phyloP scores from a whole-genome alignment of 2,797 vertebrate genomes.

The Dipus sagitta region DNA sequence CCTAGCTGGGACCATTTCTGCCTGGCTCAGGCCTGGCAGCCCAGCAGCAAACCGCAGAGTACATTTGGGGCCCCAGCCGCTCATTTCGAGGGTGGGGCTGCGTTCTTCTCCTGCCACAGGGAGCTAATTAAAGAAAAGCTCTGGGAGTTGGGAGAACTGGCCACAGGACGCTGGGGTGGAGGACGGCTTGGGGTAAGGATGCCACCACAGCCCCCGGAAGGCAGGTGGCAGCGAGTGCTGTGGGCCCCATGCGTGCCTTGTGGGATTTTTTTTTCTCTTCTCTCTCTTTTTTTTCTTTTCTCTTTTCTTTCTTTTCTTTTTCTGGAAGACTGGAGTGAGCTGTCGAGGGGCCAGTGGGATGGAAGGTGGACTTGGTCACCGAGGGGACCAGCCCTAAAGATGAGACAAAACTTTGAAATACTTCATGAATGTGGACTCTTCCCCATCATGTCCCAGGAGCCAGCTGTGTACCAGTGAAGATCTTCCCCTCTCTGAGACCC shows the following conservation, averaged over 20 bases:
- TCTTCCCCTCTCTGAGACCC: neutral
- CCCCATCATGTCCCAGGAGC: neutral
- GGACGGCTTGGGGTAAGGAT: conserved; percentile 1
- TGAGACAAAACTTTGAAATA: neutral
- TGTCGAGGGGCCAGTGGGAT: accelerated
- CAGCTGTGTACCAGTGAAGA: neutral
- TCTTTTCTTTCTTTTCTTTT: neutral
- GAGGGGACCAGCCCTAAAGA: neutral
- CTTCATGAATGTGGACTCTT: neutral
- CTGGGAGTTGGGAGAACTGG: conserved; percentile 46
- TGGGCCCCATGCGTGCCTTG: neutral
- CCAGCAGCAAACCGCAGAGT: conserved; percentile 79
- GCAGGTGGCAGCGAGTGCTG: conserved; percentile 42
- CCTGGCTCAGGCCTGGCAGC: conserved; percentile 72
- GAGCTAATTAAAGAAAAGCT: conserved; percentile 84
- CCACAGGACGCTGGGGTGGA: conserved; percentile 49
- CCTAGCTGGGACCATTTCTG: conserved; percentile 51
- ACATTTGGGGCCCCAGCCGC: conserved; percentile 80
- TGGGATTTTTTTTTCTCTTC: too few species aligned
- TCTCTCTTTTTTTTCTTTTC: too few species aligned
- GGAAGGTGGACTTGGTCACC: neutral
- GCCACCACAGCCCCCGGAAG: neutral
- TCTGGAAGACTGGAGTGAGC: neutral
- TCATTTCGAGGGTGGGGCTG: conserved; percentile 81
- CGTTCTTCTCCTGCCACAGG: conserved; percentile 78